Conservation (phyloP, 2,888 invertebrate species). For the Andrena camellia region DNA sequence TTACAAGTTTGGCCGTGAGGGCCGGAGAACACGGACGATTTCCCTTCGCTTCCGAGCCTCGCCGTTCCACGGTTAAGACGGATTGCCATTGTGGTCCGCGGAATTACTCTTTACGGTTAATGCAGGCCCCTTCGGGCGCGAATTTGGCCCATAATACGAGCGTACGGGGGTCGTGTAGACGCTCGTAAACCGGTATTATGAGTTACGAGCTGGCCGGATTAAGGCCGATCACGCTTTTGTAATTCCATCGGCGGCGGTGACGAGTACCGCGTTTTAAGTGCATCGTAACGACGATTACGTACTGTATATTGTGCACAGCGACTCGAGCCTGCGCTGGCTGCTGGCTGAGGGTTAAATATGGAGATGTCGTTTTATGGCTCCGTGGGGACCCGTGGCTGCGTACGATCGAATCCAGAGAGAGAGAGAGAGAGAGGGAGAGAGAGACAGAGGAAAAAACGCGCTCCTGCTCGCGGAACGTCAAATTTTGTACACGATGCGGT, state of each 20-base stretch:
- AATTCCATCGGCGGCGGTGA: conserved; percentile 74
- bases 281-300: conserved; percentile 70
- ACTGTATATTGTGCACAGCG: conserved; percentile 55
- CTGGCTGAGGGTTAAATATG: conserved; percentile 51
- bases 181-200: conserved; percentile 80
- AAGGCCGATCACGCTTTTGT: conserved; percentile 76
- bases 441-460: neutral
- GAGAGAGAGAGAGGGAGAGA: neutral
- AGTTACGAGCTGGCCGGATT: conserved; percentile 77
- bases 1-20: conserved; percentile 37
- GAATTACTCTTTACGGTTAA: conserved; percentile 65
- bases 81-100: conserved; percentile 44
- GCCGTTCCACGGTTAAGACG: conserved; percentile 26
- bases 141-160: conserved; percentile 66
- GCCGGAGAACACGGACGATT: neutral
- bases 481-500: conserved; percentile 22
- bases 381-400: conserved; percentile 1
- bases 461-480: neutral
- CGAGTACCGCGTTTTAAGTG: conserved; percentile 62
- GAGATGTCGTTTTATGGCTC: conserved; percentile 48
- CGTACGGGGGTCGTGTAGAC: conserved; percentile 56
- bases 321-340: conserved; percentile 38
- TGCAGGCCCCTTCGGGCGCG: conserved; percentile 41
- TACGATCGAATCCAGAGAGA: neutral
- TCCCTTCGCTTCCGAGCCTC: conserved; percentile 7